Evolutionary conservation across 1,140 invertebrate genomes (phyloP), one percentile per base, ranked within the genome.

Genomic region (Drosophila funebris): DNA sequence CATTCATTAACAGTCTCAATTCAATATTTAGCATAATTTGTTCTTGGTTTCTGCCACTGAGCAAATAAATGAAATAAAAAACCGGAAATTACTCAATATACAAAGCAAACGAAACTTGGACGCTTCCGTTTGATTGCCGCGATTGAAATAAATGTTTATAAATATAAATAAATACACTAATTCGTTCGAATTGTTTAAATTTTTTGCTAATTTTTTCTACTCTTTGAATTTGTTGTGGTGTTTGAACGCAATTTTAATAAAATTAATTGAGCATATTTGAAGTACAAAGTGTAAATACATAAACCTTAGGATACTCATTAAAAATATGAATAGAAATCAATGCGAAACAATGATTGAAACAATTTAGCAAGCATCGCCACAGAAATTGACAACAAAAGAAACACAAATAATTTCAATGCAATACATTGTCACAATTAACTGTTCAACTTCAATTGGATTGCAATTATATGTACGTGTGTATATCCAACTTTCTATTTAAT

Each of bases 81-180:
- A 83, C 83, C 78, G 82, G 82, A 87, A 87, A 87, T 87, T 85
- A 66, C 31, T 63, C 53, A 82, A 85, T 62, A 56, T 61, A 73
- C 63, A 71, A 68, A 57, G 54, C 57, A 70, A 61, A 66, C 61
- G 58, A 48, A 83, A 72, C 75, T 79, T 79, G 61, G 27, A 27
- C 54, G 74, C 82, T 85, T 85, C 82, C 82, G 82, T 88, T 85
- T 78, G 71, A 85, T 83, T 83, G 78, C 79, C 39, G 54, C 11
- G 31, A 18, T 36, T 9, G 27, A 58, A 50, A 22, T 8, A 58
- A 57, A 50, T 48, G 9, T 66, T 41, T 67, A 24, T 70, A 48
- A 48, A 70, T 76, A 71, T 71, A 63, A 44, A 31, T 43, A n/a
- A n/a, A 1, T 52, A 18, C 29, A 36, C 9, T 50, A n/a, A n/a